phyloP scores from a whole-genome alignment of 37 sponge, comb jelly and placozoan species.

The Diacarnus erythraeanus region DNA sequence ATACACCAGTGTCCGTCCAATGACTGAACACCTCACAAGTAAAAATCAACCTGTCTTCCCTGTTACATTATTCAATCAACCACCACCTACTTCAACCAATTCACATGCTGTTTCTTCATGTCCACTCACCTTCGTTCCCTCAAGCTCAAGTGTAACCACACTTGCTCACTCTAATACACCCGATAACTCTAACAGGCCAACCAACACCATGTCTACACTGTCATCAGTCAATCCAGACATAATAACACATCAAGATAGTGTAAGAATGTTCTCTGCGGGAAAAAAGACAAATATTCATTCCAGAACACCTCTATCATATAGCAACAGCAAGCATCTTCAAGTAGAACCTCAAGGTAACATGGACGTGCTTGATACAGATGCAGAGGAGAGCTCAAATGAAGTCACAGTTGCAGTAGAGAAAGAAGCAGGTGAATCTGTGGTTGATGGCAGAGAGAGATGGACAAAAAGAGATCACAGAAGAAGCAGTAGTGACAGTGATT shows the following conservation, averaged over 20 bases:
- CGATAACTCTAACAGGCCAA: too few species aligned
- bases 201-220: too few species aligned
- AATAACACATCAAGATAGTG: neutral
- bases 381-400: neutral
- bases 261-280: neutral
- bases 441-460: neutral
- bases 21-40: neutral
- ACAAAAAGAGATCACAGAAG: neutral
- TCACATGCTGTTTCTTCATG: neutral
- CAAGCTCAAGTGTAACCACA: neutral
- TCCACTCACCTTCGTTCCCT: neutral
- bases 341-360: too few species aligned
- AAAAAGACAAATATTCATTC: neutral
- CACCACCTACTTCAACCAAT: neutral
- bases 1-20: neutral
- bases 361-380: neutral
- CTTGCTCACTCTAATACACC: too few species aligned
- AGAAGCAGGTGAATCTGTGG: too few species aligned
- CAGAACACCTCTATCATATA: neutral
- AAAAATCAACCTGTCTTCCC: neutral
- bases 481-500: slow-evolving; percentile 1
- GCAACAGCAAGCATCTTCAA: too few species aligned
- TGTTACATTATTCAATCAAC: neutral
- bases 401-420: neutral
- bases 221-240: too few species aligned